Base-by-base conservation (phyloP, 1,140 invertebrate genomes). In the Oscheius sp. region DNA sequence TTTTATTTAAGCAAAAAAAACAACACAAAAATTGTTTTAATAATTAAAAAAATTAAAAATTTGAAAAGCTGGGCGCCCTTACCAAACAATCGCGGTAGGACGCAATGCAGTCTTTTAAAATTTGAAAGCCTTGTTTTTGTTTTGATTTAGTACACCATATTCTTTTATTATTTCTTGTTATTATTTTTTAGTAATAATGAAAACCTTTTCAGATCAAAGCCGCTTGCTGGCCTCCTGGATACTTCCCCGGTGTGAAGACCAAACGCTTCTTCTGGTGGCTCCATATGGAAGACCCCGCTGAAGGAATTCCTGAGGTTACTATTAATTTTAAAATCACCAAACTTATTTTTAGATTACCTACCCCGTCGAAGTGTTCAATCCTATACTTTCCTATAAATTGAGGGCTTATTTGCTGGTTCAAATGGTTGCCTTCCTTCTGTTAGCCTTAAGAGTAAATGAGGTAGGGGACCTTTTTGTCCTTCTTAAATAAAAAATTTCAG, bases 221-320 rank as follows among this genome's bases (percentile, higher is more conserved):
- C 18, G 42, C 77, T 26, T 79, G 77, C 62, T 82, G 59, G 61
- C 80, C 80, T 42, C 80, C 80, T 42, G 80, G 82, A n/a, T 82
- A 76, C 67, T 83, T 74, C 63, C 80, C 80, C 2, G 82, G 80
- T 13, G 52, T 73, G 10, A 63, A 81, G 45, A 78, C 79, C n/a
- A n/a, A 46, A 13, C 55, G 34, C 38, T 82, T 82, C 52, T 82
- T 84, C 59, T 80, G 79, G 66, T 82, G 80, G 80, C 70, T 59
- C 26, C 52, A 69, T 20, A 46, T 82, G 52, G 74, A 34, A 28
- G 79, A 82, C 68, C 76, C 63, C n/a, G 71, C 73, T 20, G 66
- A 72, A 15, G 81, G 81, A 23, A 74, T 84, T 15, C 80, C 80
- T 18, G 78, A 82, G 49, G 79, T 81, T n/a, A n/a, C n/a, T n/a